A percentile compares a stretch with the other conserved stretches of the same genome.
Evolutionary conservation across 2,888 invertebrate genomes (phyloP).

Genomic region (Xestia xanthographa): DNA sequence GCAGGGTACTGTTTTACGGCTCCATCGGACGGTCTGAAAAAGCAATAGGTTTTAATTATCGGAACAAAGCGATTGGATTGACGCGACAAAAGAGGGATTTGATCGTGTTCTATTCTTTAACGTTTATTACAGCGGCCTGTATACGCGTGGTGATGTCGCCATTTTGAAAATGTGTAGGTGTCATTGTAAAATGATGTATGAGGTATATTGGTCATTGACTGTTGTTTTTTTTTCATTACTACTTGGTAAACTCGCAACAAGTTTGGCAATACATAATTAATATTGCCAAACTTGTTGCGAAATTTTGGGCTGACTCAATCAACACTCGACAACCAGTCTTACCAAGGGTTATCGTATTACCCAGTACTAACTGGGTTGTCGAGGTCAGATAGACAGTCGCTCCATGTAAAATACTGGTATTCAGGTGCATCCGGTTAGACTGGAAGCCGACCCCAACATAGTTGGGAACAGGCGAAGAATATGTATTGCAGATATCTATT

Average conservation of each 20-base stretch:
- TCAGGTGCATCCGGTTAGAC: too few species aligned
- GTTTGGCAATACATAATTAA: too few species aligned
- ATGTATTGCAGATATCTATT: neutral
- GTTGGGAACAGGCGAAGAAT: too few species aligned
- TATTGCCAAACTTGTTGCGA: too few species aligned
- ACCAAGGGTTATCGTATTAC: too few species aligned
- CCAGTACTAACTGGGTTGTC: too few species aligned
- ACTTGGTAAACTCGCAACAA: too few species aligned
- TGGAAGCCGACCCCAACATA: too few species aligned
- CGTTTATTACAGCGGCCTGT: constrained; percentile 30
- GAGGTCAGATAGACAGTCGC: too few species aligned
- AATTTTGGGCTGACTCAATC: too few species aligned
- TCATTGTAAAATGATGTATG: neutral
- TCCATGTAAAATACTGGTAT: too few species aligned
- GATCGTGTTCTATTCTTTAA: constrained; percentile 39
- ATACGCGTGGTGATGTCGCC: neutral
- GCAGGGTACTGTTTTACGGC: constrained; percentile 32
- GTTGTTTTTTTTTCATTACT: neutral
- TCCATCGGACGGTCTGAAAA: constrained; percentile 32
- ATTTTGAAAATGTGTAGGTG: constrained; percentile 2
- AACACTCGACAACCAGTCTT: too few species aligned
- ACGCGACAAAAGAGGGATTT: constrained; percentile 36
- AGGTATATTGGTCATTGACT: neutral
- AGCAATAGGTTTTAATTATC: constrained; percentile 57
- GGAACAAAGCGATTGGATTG: constrained; percentile 37